Evolutionary conservation across 2,888 invertebrate species (phyloP).

Genomic region (Tetheella fluctuosa): DNA sequence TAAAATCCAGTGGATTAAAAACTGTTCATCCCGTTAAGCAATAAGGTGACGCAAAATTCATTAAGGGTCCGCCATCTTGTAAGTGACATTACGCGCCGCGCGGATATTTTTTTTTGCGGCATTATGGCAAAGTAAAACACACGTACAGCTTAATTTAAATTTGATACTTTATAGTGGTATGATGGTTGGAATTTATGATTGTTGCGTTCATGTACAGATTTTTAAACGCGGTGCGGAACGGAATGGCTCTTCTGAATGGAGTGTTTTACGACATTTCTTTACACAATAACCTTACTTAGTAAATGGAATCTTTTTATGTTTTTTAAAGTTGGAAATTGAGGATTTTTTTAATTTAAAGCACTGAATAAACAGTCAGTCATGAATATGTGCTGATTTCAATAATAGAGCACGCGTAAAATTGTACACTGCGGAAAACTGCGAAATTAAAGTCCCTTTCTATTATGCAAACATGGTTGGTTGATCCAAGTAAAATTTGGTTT

Average conservation of each 20-base stretch:
- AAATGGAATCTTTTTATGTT: not conserved
- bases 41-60: constrained; percentile 55
- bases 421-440: not conserved
- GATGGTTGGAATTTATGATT: constrained; percentile 42
- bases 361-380: too few species aligned
- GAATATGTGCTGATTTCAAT: not conserved
- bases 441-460: not conserved
- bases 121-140: constrained; percentile 34
- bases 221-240: constrained; percentile 9
- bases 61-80: constrained; percentile 32
- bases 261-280: constrained; percentile 9
- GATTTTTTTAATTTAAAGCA: not conserved
- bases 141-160: constrained; percentile 62
- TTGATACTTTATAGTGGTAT: constrained; percentile 50
- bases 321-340: not conserved
- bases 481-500: not conserved
- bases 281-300: not conserved
- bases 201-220: constrained; percentile 24
- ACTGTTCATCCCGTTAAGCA: constrained; percentile 58
- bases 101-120: constrained; percentile 29
- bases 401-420: not conserved
- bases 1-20: constrained; percentile 37
- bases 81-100: not conserved
- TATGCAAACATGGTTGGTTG: not conserved
- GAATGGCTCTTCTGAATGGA: not conserved